These are phyloP conservation scores for Psittacula derbiana DNA, from an alignment of 2,797 vertebrate species.

Conservation along the genomic window DNA sequence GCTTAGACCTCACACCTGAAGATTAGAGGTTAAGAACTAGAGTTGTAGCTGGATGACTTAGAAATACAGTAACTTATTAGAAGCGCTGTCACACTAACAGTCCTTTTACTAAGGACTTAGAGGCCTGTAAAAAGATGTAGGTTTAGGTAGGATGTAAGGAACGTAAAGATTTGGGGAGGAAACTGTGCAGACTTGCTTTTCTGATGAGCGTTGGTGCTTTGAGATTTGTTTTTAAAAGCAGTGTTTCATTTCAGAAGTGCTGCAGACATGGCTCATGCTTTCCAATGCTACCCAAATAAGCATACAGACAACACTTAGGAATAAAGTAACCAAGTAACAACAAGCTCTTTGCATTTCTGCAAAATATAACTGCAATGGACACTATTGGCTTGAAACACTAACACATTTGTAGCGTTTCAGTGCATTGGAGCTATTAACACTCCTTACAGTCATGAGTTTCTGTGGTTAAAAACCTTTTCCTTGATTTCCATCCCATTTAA, in stretches of 20 bases:
- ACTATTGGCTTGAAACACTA: neutral
- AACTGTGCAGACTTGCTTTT: neutral
- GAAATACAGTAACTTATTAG: neutral
- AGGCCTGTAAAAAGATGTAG: rapidly evolving
- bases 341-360: neutral
- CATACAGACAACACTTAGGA: neutral
- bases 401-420: rapidly evolving
- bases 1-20: neutral
- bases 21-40: neutral
- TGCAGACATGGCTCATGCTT: neutral
- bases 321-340: rapidly evolving
- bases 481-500: neutral
- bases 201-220: rapidly evolving
- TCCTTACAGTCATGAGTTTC: neutral
- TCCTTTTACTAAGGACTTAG: neutral
- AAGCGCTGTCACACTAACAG: neutral
- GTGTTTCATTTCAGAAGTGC: neutral
- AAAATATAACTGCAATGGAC: rapidly evolving
- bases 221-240: neutral
- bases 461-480: neutral
- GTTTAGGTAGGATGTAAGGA: neutral
- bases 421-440: neutral
- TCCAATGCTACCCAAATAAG: neutral
- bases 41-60: neutral
- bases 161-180: rapidly evolving